Base-by-base conservation (phyloP, 2,888 invertebrate species). In the Pyrrhosoma nymphula region DNA sequence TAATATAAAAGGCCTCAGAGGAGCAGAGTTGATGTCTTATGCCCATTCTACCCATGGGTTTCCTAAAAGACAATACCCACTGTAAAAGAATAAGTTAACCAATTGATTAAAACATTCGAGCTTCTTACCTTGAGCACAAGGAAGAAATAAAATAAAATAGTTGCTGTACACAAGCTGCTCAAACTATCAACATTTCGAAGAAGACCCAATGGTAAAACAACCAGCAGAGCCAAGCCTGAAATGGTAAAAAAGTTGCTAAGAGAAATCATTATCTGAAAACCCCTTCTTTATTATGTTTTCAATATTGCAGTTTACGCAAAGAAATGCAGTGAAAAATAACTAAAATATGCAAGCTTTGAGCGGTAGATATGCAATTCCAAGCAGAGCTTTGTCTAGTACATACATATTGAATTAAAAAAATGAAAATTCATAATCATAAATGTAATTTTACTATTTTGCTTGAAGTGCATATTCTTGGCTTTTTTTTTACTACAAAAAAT, bases 71-170 rank as follows among this genome's bases (percentile, higher is more conserved):
- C 8, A 47, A 47, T 47, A 47, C 47, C 47, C 47, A 47, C 47
- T 47, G 47, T 47, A 8, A 2, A 47, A 47, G 47, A 4, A 47
- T 47, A 47, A 47, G 8, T 47, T 4, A 47, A 47, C 4, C 8
- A 2, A 47, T 47, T 47, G 47, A 47, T 47, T 47, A 60, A 16
- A n/a, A 23, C 63, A 88, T 39, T 55, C 10, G 0, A 90, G 26
- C 56, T 95, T 96, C 97, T 97, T 97, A 99, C 99, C 98, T 99
- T 99, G 23, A 99, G 97, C 95, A 99, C 98, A 89, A 99, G 98
- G 96, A 99, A 98, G 95, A 98, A 97, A 96, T 99, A 99, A 97
- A 99, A 99, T 8, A 98, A 98, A 96, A 99, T 98, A 4, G 99
- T 99, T 8, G 99, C 98, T 0, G 98, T 98, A 96, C 98, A 99